Conservation (phyloP, 1,140 invertebrate species). For the Diachasmimorpha longicaudata region DNA sequence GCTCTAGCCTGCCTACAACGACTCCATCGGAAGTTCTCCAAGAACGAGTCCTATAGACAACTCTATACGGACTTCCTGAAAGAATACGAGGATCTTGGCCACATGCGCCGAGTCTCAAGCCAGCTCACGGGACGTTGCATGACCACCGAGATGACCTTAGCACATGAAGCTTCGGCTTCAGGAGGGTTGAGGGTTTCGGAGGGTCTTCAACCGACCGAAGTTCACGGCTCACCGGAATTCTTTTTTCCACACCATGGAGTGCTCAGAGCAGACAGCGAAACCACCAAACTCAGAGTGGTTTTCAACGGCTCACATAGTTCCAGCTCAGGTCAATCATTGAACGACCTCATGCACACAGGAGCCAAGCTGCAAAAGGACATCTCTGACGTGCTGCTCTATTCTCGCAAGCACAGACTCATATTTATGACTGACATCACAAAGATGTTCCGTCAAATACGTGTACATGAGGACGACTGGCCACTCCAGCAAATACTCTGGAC, state of each 20-base stretch:
- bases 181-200: constrained; percentile 9
- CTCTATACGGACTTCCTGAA: constrained; percentile 44
- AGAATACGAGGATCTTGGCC: constrained; percentile 46
- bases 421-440: constrained; percentile 41
- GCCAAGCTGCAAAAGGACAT: constrained; percentile 3
- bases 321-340: too few species aligned
- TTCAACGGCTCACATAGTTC: too few species aligned
- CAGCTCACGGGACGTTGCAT: not conserved
- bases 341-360: too few species aligned
- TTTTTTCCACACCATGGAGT: too few species aligned
- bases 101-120: constrained; percentile 38
- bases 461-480: constrained; percentile 14
- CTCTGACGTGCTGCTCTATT: constrained; percentile 9
- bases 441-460: constrained; percentile 36
- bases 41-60: too few species aligned
- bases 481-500: constrained; percentile 3
- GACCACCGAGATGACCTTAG: not conserved
- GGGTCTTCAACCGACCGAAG: too few species aligned
- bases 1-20: not conserved
- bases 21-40: not conserved
- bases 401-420: constrained; percentile 21
- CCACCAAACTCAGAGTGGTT: too few species aligned
- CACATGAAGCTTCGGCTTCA: not conserved
- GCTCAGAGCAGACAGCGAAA: too few species aligned
- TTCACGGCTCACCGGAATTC: too few species aligned